A percentile compares a stretch with the other conserved stretches of the same genome.
Evolutionary conservation across 2,797 vertebrate genomes (phyloP).

Genomic region (Acestrorhynchus altus): DNA sequence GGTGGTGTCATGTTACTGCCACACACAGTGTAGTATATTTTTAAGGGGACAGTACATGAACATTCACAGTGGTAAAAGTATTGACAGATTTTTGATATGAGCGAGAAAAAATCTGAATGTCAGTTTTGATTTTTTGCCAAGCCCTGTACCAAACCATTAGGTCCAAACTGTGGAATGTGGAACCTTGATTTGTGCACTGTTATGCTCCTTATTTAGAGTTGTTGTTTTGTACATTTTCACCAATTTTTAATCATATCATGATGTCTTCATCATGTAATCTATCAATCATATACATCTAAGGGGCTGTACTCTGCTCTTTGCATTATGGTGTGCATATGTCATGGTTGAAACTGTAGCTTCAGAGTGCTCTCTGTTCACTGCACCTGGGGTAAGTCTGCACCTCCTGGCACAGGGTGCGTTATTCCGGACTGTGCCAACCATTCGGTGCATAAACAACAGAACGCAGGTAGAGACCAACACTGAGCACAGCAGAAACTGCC

Average conservation of each 20-base stretch:
- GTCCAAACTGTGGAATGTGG: too few species aligned
- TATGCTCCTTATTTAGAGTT: too few species aligned
- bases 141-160: too few species aligned
- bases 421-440: conserved; percentile 18
- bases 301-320: background rate
- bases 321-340: background rate
- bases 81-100: too few species aligned
- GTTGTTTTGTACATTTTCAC: too few species aligned
- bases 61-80: too few species aligned
- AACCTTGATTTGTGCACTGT: too few species aligned
- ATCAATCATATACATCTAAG: background rate
- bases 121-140: too few species aligned
- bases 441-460: conserved; percentile 45
- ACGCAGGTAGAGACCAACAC: background rate
- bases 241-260: background rate
- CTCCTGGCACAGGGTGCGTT: conserved; percentile 47
- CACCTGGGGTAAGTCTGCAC: conserved; percentile 44
- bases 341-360: background rate
- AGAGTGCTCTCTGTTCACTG: conserved; percentile 32
- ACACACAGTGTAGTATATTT: too few species aligned
- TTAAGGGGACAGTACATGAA: too few species aligned
- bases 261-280: background rate
- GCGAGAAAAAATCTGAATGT: too few species aligned
- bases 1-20: too few species aligned
- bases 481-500: background rate